phyloP scores from a whole-genome alignment of 2,888 invertebrate genomes.

The Argyresthia albistria region DNA sequence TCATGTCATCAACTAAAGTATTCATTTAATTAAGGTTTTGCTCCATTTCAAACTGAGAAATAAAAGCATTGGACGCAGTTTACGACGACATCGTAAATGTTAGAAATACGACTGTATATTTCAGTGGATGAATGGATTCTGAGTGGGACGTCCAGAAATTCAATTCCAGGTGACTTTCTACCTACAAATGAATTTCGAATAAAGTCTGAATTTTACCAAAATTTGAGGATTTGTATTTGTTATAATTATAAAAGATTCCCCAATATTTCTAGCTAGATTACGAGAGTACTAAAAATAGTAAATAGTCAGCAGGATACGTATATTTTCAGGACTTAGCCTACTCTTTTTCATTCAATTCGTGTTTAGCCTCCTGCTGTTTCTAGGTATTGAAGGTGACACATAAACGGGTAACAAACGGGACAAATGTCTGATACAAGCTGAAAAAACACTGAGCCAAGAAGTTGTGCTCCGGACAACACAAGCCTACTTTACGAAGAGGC shows the following conservation, averaged over 20 bases:
- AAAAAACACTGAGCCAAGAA: neutral
- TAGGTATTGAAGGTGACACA: conserved; percentile 28
- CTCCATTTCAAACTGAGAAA: neutral
- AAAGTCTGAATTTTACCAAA: too few relatives aligned
- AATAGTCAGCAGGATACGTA: too few relatives aligned
- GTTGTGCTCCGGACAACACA: conserved; percentile 19
- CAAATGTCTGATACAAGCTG: neutral
- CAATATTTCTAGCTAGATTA: too few relatives aligned
- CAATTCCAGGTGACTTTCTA: too few relatives aligned
- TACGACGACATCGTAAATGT: conserved; percentile 8
- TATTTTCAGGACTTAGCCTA: too few relatives aligned
- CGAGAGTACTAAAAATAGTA: too few relatives aligned
- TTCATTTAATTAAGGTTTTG: neutral
- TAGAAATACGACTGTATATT: neutral
- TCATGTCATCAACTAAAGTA: neutral
- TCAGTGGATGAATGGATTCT: neutral
- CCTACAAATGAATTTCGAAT: too few relatives aligned
- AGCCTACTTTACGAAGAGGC: conserved; percentile 19
- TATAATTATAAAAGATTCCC: too few relatives aligned
- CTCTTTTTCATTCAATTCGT: too few relatives aligned
- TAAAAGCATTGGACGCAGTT: neutral
- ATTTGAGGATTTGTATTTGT: too few relatives aligned
- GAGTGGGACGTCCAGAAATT: neutral
- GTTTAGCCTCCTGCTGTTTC: neutral
- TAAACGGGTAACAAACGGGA: conserved; percentile 27